Evolutionary conservation across 2,888 invertebrate genomes (phyloP).

Genomic region (Pammene fasciana): DNA sequence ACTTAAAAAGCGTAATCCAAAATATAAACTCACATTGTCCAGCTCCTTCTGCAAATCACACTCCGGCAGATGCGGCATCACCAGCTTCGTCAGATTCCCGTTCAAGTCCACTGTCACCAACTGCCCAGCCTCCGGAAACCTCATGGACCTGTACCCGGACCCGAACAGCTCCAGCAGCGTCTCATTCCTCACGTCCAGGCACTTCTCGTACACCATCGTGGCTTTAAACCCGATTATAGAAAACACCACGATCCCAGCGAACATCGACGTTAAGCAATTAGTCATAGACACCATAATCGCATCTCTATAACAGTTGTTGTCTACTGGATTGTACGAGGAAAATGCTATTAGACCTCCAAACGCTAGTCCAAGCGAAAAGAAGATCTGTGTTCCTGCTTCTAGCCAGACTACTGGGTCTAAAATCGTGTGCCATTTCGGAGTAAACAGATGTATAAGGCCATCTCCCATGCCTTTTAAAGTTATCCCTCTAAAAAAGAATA

Average conservation of each 20-base stretch:
- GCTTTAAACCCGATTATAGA: slow-evolving; percentile 97
- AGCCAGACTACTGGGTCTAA: slow-evolving; percentile 98
- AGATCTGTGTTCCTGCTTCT: slow-evolving; percentile 98
- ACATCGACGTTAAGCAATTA: slow-evolving; percentile 97
- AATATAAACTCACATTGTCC: slow-evolving; percentile 89
- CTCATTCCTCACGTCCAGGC: slow-evolving; percentile 85
- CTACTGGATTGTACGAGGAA: slow-evolving; percentile 97
- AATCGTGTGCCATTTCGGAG: slow-evolving; percentile 95
- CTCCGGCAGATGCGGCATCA: slow-evolving; percentile 87
- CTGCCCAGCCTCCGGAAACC: slow-evolving; percentile 83
- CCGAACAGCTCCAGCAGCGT: slow-evolving; percentile 85
- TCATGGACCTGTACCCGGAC: slow-evolving; percentile 68
- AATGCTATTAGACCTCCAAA: slow-evolving; percentile 98
- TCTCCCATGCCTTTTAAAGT: slow-evolving; percentile 94
- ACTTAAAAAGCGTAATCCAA: background rate
- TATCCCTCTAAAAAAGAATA: slow-evolving; percentile 97
- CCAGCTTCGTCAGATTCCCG: slow-evolving; percentile 82
- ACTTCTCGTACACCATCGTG: slow-evolving; percentile 91
- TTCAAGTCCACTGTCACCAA: slow-evolving; percentile 78
- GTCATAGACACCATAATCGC: slow-evolving; percentile 96
- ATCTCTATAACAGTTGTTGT: slow-evolving; percentile 97
- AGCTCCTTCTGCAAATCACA: slow-evolving; percentile 94
- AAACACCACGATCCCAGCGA: slow-evolving; percentile 97
- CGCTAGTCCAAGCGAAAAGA: slow-evolving; percentile 97
- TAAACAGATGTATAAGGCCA: slow-evolving; percentile 94